Percentiles rank a stretch among this genome's conserved stretches.
Conservation (phyloP, 2,888 invertebrate species). For the Oeneis ivallda region DNA sequence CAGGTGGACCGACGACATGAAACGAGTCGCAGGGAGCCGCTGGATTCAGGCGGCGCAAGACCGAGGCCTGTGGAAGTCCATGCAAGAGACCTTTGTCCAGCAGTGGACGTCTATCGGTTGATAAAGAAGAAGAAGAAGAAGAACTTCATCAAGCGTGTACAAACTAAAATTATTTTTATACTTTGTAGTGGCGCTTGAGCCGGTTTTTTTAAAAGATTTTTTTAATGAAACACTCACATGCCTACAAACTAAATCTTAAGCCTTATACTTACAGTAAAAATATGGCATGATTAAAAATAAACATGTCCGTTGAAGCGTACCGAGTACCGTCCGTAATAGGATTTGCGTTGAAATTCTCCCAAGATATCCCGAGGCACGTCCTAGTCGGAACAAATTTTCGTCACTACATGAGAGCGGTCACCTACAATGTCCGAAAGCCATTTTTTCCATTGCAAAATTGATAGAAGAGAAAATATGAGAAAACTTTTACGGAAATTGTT, state of each 20-base stretch:
- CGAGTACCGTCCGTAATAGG: background rate
- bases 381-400: background rate
- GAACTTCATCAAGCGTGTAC: too few relatives aligned
- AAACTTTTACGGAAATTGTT: background rate
- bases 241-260: background rate
- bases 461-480: constrained; percentile 4
- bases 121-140: too few relatives aligned
- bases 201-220: too few relatives aligned
- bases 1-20: too few relatives aligned
- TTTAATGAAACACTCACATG: too few relatives aligned
- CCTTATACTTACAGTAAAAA: background rate
- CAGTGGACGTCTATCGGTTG: too few relatives aligned
- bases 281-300: constrained; percentile 1
- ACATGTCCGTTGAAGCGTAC: background rate
- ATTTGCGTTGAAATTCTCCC: constrained; percentile 4
- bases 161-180: too few relatives aligned
- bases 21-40: too few relatives aligned
- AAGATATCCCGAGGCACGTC: constrained; percentile 12
- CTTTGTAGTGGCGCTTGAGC: too few relatives aligned
- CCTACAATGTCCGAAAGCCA: background rate
- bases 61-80: too few relatives aligned
- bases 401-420: background rate
- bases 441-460: background rate
- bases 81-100: too few relatives aligned
- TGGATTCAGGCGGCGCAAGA: too few relatives aligned